Conservation (phyloP, 2,888 invertebrate species). For the Cataglyphis albicans region DNA sequence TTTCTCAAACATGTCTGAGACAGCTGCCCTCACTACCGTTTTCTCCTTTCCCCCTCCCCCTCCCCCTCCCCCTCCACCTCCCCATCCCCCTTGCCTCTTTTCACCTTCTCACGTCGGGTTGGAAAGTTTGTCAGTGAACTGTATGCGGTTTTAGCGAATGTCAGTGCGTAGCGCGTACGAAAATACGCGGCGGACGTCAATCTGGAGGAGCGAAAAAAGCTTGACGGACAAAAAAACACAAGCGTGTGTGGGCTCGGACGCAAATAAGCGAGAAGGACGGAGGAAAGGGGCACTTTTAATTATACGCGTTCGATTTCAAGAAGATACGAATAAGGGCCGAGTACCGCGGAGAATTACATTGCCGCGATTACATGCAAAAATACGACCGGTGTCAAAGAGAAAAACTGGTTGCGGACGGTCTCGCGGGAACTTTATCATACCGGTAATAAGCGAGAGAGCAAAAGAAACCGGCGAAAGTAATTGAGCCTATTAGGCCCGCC, state of each 20-base stretch:
- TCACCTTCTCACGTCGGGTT: constrained; percentile 47
- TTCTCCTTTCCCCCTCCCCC: background rate
- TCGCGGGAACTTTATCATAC: constrained; percentile 51
- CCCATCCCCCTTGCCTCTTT: background rate
- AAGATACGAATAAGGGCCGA: constrained; percentile 24
- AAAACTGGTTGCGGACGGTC: constrained; percentile 49
- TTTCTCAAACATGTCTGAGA: constrained; percentile 54
- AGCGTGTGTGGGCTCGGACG: constrained; percentile 35
- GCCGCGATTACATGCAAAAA: constrained; percentile 55
- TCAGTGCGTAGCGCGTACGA: constrained; percentile 37
- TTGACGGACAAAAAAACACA: constrained; percentile 28
- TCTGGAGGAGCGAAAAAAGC: constrained; percentile 43
- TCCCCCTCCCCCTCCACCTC: background rate
- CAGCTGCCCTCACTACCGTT: constrained; percentile 35
- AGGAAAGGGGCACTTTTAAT: constrained; percentile 34
- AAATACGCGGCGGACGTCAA: constrained; percentile 42
- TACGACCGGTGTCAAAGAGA: constrained; percentile 32
- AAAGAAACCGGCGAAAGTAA: constrained; percentile 41
- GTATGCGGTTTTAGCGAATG: constrained; percentile 50
- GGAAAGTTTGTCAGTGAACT: constrained; percentile 46
- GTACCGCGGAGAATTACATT: constrained; percentile 39
- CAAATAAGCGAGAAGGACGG: background rate
- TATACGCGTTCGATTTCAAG: constrained; percentile 48
- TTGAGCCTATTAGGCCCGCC: constrained; percentile 43
- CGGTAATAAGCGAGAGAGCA: constrained; percentile 47